These are phyloP conservation scores for Heliothis peltigera DNA, from an alignment of 2,888 invertebrate genomes.

Conservation along the genomic window DNA sequence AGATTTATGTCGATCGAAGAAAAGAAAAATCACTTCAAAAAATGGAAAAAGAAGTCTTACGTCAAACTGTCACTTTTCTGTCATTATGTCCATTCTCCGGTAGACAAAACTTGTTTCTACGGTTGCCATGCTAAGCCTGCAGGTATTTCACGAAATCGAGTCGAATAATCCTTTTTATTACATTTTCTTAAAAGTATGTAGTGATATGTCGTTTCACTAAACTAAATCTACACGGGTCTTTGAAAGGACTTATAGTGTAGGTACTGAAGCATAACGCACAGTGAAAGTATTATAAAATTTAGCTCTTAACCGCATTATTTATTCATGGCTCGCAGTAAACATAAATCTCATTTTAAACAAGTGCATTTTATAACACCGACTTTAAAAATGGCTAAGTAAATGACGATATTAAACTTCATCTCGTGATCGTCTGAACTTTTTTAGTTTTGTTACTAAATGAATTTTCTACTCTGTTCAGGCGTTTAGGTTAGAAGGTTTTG, in stretches of 20 bases:
- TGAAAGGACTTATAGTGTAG: conserved; percentile 62
- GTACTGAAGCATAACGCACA: conserved; percentile 61
- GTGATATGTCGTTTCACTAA: no score
- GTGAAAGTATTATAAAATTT: conserved; percentile 67
- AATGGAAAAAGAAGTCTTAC: no score
- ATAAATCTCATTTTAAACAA: conserved; percentile 64
- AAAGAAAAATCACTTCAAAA: no score
- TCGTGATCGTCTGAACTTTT: conserved; percentile 39
- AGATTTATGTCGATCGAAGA: no score
- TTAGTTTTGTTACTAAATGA: conserved; percentile 9
- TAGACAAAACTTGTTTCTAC: no score
- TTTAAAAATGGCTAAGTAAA: conserved; percentile 56
- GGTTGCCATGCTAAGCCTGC: no score
- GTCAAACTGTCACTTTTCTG: no score
- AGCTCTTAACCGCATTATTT: conserved; percentile 62
- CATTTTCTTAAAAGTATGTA: no score
- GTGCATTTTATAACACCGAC: conserved; percentile 60
- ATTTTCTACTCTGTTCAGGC: conserved; percentile 7
- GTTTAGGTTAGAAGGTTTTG: conserved; percentile 19
- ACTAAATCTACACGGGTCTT: conserved; percentile 57
- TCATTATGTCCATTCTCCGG: no score
- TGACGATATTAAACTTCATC: conserved; percentile 53
- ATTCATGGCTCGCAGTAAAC: conserved; percentile 65
- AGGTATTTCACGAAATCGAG: no score
- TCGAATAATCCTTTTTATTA: no score